Evolutionary conservation across 2,888 invertebrate species (phyloP), one percentile per base, ranked within the genome.

Genomic region (Epistrophe eligans): DNA sequence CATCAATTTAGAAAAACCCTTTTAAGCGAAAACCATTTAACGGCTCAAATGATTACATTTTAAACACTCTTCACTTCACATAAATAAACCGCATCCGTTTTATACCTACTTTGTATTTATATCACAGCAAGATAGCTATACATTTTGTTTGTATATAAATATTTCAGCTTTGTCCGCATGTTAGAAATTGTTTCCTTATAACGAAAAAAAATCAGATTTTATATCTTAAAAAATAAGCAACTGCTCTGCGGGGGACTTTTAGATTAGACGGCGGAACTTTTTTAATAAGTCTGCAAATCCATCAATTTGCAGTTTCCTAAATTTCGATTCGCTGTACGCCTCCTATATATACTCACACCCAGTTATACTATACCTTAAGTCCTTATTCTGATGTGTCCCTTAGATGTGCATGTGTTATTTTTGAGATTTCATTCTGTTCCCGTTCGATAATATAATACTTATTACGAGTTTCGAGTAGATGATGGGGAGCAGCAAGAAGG

Each of bases 241-340:
- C 45, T 55, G 8, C 45, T 45, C 60, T 8, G n/a, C 13, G 45
- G 60, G 60, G 73, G 57, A 70, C 64, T 28, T 79, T 60, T 50
- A 74, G 66, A 77, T 67, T 58, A 60, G 52, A 79, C 24, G 48
- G 58, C 32, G 48, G 58, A 84, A 79, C 74, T 84, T 74, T 79
- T 76, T 74, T 79, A 84, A 84, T 84, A 79, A 84, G 62, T 24
- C 83, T 67, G 71, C 79, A 79, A 79, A 84, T 74, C 50, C 79
- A 74, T 84, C 84, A 84, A 79, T 74, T 57, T 84, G 79, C 66
- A 50, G 72, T 52, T 83, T 67, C 64, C 45, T 32, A 66, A 83
- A 79, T 67, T 79, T 72, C 15, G 66, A 72, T 73, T 66, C 60
- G 17, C 38, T 24, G 17, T 15, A 62, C 8, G 28, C n/a, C 15